phyloP scores from a whole-genome alignment of 2,888 invertebrate species.

The Chymomyza caudatula region DNA sequence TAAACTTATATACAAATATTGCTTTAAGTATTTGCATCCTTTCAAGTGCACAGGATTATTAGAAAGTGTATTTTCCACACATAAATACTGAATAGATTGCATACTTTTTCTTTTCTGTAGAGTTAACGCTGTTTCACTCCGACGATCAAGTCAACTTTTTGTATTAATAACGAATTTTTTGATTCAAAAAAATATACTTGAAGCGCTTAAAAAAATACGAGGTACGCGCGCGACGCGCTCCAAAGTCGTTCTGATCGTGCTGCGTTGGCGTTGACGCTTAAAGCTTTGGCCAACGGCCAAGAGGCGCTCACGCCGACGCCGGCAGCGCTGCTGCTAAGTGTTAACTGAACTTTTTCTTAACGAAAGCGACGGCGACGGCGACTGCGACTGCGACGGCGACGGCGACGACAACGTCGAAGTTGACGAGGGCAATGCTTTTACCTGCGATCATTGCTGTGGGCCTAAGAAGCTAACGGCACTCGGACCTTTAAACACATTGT shows the following conservation, averaged over 20 bases:
- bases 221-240: slow-evolving; percentile 72
- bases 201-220: slow-evolving; percentile 29
- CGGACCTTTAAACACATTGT: background rate
- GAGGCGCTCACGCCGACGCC: background rate
- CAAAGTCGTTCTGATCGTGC: slow-evolving; percentile 74
- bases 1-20: too few species aligned
- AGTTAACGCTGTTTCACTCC: slow-evolving; percentile 6
- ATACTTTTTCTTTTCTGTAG: slow-evolving; percentile 1
- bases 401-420: background rate
- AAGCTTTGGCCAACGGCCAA: slow-evolving; percentile 52
- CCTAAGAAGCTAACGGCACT: background rate
- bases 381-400: background rate
- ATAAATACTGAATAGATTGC: too few species aligned
- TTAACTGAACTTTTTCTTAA: slow-evolving; percentile 63
- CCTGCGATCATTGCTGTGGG: background rate
- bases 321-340: slow-evolving; percentile 35
- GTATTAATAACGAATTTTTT: background rate
- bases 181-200: slow-evolving; percentile 5
- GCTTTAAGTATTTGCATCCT: too few species aligned
- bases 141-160: slow-evolving; percentile 4
- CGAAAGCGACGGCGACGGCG: slow-evolving; percentile 26
- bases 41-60: too few species aligned
- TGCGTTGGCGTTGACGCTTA: slow-evolving; percentile 60
- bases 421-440: background rate
- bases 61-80: too few species aligned